A percentile compares a stretch with the other conserved stretches of the same genome.
Evolutionary conservation across 2,888 invertebrate genomes (phyloP).

Genomic region (Trichacis sp.): DNA sequence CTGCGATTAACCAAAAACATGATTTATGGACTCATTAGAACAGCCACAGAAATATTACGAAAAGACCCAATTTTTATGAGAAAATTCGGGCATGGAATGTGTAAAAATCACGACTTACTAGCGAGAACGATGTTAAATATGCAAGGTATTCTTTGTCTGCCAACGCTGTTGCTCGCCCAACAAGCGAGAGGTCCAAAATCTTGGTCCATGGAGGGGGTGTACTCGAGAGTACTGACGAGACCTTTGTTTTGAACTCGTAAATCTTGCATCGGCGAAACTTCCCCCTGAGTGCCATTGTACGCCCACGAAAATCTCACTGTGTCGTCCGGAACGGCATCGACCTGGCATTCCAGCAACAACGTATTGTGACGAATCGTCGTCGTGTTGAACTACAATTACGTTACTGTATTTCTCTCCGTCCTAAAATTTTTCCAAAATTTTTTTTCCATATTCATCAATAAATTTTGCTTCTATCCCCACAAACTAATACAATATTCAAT

Average conservation of each 20-base stretch:
- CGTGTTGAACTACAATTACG: no score
- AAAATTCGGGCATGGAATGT: constrained; percentile 16
- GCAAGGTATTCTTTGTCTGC: constrained; percentile 85
- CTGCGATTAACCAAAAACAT: no score
- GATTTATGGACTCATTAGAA: no score
- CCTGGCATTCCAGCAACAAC: constrained; percentile 82
- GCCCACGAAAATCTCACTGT: constrained; percentile 86
- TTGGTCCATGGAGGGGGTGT: constrained; percentile 71
- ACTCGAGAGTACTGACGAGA: constrained; percentile 72
- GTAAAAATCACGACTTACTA: constrained; percentile 72
- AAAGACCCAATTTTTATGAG: no score
- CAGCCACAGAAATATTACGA: no score
- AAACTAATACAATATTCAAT: no score
- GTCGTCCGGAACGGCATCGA: constrained; percentile 82
- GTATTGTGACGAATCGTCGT: constrained; percentile 81
- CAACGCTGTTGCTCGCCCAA: constrained; percentile 88
- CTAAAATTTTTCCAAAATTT: no score
- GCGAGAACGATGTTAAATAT: constrained; percentile 85
- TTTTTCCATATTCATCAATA: no score
- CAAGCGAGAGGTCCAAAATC: constrained; percentile 89
- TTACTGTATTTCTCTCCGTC: no score
- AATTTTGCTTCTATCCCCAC: no score
- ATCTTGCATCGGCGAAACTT: constrained; percentile 80
- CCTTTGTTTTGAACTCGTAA: constrained; percentile 72
- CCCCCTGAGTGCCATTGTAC: constrained; percentile 81